Evolutionary conservation across 2,797 vertebrate species (phyloP), one percentile per base, ranked within the genome.

Genomic region (Crocodylus rhombifer): DNA sequence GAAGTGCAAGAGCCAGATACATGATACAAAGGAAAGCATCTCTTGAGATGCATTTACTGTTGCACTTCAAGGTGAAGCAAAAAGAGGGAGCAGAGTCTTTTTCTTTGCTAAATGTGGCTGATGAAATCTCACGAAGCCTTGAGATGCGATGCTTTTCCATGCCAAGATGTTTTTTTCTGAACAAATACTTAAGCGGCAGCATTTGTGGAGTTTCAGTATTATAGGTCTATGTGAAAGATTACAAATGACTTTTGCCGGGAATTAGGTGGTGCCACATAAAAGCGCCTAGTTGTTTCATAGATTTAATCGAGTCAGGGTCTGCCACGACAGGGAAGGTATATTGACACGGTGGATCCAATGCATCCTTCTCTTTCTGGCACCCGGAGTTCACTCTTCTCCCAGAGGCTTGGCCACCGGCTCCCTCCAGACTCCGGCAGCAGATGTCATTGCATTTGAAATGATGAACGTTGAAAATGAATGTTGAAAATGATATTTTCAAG

Each of bases 21-120:
- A 93, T 90, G 90, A 78, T 92, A 97, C 94, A 95, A 95, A 95
- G 93, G 16, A 84, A 57, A 77, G 87, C 95, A 95, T 89, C 91
- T 90, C 89, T 14, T 84, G 81, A 18, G 87, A 55, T 62, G 3
- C 33, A 7, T 78, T 1, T 2, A 84, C 74, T 0, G 1, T 76
- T 17, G 81, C 81, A 6, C 13, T 81, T 82, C 60, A 51, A 51
- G 42, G 42, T 51, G 42, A 51, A 51, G 42, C 10, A 9, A 51
- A 51, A 51, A 51, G 80, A 0, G 57, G 3, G 26, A 10, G 0
- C 0, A 0, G 58, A 75, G 88, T 86, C 92, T 42, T 69, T 0
- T 60, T 86, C 93, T 51, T 6, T 3, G 62, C 89, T 78, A 51
- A 51, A 51, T 51, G 2, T n/a, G 91, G 16, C 91, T 60, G 88